Evolutionary conservation across 2,888 invertebrate species (phyloP), one percentile per base, ranked within the genome.

Genomic region (Chrysomela aeneicollis): DNA sequence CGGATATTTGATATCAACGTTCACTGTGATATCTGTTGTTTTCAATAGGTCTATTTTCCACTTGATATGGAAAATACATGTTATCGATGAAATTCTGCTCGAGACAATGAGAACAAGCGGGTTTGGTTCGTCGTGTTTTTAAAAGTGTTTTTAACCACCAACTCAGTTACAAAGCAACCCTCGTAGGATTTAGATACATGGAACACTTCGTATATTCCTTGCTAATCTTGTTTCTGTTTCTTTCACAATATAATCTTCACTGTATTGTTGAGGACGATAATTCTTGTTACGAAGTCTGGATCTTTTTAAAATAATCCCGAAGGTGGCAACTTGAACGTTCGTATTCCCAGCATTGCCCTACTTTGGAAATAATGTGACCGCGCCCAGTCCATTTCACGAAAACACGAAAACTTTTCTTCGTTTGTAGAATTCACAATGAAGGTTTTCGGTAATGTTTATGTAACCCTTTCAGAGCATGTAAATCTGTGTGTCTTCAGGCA

Each of bases 331-430:
- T 32, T 12, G 21, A 54, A 61, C 55, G 21, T 61, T 54, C 46
- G 22, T 53, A 61, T 35, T 61, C 53, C 61, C 61, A 22, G 46
- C 37, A 51, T 49, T 53, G 61, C 49, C 26, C 58, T 50, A 53
- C 58, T 65, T 58, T 65, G 46, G 46, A 65, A 61, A 49, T 30
- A 61, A 65, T 61, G 61, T 61, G 61, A 65, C 65, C 65, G 61
- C 65, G 50, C 61, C 65, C 65, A 8, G 47, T 65, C 65, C 61
- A 65, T 61, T 65, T 21, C 49, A 22, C 4, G 50, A 46, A 58
- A 64, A 50, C 46, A 21, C 49, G 30, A 37, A 57, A 47, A 61
- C 30, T 49, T 55, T 60, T 64, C 60, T 57, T 46, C 18, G 30
- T 47, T 18, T 53, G 50, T 30, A 49, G 19, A 51, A 61, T 54